phyloP scores from a whole-genome alignment of 2,797 vertebrate species.

The Ispidina picta region DNA sequence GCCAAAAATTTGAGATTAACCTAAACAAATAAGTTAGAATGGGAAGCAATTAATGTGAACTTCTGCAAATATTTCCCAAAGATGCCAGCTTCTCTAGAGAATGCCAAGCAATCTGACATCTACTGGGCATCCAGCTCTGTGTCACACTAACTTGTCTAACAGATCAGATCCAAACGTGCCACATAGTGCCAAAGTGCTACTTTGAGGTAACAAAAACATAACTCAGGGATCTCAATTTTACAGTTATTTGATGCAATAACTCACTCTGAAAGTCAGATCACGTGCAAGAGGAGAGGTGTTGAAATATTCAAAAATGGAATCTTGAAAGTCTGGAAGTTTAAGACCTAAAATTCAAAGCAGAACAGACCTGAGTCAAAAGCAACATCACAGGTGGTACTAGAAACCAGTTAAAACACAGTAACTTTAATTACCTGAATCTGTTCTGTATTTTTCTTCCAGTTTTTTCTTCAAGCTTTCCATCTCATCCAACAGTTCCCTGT shows the following conservation, averaged over 20 bases:
- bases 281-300: constrained; percentile 95
- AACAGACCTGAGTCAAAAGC: constrained; percentile 7
- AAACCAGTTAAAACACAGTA: neutral
- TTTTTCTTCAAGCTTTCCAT: constrained; percentile 91
- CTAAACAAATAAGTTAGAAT: neutral
- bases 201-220: neutral
- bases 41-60: neutral
- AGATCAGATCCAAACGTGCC: neutral
- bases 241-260: constrained; percentile 55
- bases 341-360: constrained; percentile 80
- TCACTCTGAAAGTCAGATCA: constrained; percentile 93
- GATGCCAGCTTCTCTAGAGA: neutral
- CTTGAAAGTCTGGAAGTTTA: constrained; percentile 94
- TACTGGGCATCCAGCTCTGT: neutral
- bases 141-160: neutral
- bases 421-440: constrained; percentile 84
- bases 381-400: neutral
- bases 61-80: constrained; percentile 9
- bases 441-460: constrained; percentile 88
- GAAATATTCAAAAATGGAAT: constrained; percentile 98
- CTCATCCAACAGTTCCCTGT: constrained; percentile 86
- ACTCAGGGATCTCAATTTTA: neutral
- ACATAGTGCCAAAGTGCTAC: neutral
- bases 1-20: constrained; percentile 1
- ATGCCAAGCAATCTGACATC: neutral